Base-by-base conservation (phyloP, 2,888 invertebrate genomes). In the Galeopsomyia nigrocyanea region DNA sequence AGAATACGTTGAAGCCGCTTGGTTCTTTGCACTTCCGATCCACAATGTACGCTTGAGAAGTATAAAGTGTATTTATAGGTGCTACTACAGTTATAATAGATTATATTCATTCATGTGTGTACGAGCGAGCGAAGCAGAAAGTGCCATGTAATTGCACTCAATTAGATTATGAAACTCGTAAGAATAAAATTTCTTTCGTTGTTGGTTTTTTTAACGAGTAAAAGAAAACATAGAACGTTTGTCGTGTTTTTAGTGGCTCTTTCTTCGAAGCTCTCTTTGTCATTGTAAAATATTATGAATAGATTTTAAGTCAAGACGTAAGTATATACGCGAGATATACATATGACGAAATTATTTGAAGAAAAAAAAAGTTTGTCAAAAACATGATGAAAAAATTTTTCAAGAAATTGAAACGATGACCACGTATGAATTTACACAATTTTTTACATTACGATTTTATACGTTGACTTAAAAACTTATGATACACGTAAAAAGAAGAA, bases 401-500 rank as follows among this genome's bases (percentile, higher is more conserved):
- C 70, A 70, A 71, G 74, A 75, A 73, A 62, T 17, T 39, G 69
- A 64, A 55, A 53, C 62, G 61, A 69, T 61, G 68, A 74, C 76
- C 76, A 76, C 53, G 68, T 74, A 75, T 80, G 76, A 77, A 80
- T 81, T 81, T 82, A 80, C 80, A 82, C 66, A 76, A 79, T 81
- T 82, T 82, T 81, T 82, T 81, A 79, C 77, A 79, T 80, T 79
- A 80, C 77, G 71, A 79, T 82, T 82, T 81, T 82, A 77, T 81
- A 81, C 80, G 75, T 79, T 74, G 76, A 78, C 68, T 75, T 75
- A 77, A 74, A 72, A 70, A n/a, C 71, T 65, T 68, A 71, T 70
- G 75, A 74, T 68, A 57, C 31, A 76, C 65, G 58, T 22, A 62
- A 63, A 66, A 51, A 26, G 17, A 64, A 51, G 57, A 58, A 65